phyloP scores from a whole-genome alignment of 2,888 invertebrate genomes.

The Melanophora roralis region DNA sequence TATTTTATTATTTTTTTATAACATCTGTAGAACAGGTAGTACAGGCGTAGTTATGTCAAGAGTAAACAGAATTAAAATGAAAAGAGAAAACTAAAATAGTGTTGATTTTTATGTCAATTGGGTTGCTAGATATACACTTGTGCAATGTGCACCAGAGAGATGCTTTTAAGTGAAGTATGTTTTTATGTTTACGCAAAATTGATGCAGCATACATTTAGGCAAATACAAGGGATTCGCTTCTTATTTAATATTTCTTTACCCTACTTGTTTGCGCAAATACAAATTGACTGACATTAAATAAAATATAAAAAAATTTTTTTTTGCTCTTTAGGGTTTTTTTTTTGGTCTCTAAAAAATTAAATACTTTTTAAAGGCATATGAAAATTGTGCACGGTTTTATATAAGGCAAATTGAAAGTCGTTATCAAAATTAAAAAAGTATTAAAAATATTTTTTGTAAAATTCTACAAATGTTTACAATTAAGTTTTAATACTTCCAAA shows the following conservation, averaged over 20 bases:
- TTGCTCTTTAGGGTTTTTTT: background rate
- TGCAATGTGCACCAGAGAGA: background rate
- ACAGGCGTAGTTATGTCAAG: background rate
- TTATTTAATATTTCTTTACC: background rate
- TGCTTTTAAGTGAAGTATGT: slow-evolving; percentile 13
- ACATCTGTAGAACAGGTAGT: slow-evolving; percentile 19
- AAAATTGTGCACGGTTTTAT: too few species aligned
- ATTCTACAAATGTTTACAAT: too few species aligned
- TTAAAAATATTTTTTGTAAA: too few species aligned
- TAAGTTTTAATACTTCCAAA: too few species aligned
- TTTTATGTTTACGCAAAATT: background rate
- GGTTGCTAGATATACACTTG: background rate
- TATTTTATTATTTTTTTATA: slow-evolving; percentile 15
- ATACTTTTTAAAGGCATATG: too few species aligned
- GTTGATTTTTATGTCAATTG: slow-evolving; percentile 37
- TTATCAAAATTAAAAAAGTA: too few species aligned
- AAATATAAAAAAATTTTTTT: background rate
- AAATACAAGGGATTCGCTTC: background rate
- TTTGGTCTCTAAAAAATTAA: too few species aligned
- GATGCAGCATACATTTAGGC: background rate
- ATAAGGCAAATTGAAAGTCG: too few species aligned
- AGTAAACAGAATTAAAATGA: background rate
- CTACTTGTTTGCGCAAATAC: background rate
- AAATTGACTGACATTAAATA: background rate
- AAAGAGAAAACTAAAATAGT: slow-evolving; percentile 12